Conservation (phyloP, 1,140 invertebrate species). For the Conus betulinus region DNA sequence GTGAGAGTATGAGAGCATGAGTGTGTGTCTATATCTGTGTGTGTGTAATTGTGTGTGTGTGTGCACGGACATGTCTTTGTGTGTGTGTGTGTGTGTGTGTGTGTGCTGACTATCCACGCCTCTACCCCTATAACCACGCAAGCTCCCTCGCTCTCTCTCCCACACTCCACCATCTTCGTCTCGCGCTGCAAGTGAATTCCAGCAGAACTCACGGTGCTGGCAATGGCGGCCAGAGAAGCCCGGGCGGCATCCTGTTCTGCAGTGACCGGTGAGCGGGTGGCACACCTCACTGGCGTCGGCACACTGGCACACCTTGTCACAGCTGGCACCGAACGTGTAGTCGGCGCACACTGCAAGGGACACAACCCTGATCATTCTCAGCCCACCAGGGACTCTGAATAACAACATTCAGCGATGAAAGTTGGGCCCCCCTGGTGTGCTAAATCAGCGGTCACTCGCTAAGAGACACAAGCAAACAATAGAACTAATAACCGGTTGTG, state of each 20-base stretch:
- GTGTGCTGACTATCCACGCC: background rate
- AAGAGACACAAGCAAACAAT: too few relatives aligned
- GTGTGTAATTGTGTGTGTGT: background rate
- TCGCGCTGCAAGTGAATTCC: background rate
- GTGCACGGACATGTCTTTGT: too few relatives aligned
- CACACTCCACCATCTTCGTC: too few relatives aligned
- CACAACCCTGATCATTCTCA: too few relatives aligned
- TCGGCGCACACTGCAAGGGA: conserved; percentile 31
- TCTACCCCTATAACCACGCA: too few relatives aligned
- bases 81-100: background rate
- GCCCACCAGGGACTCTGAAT: too few relatives aligned
- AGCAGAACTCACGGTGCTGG: conserved; percentile 30
- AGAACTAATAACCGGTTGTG: too few relatives aligned
- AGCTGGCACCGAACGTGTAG: conserved; percentile 35
- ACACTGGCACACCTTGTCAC: conserved; percentile 35
- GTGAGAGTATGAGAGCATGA: too few relatives aligned
- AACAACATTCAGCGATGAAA: too few relatives aligned
- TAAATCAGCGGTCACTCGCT: too few relatives aligned
- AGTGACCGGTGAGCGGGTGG: conserved; percentile 37
- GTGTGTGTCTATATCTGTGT: background rate
- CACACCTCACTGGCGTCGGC: conserved; percentile 40
- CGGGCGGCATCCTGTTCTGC: conserved; percentile 23
- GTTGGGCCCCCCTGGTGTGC: too few relatives aligned
- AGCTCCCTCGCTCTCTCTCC: too few relatives aligned
- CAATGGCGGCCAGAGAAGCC: conserved; percentile 36